These are phyloP conservation scores for Cirrhinus mrigala DNA, from an alignment of 2,797 vertebrate species.

Conservation along the genomic window DNA sequence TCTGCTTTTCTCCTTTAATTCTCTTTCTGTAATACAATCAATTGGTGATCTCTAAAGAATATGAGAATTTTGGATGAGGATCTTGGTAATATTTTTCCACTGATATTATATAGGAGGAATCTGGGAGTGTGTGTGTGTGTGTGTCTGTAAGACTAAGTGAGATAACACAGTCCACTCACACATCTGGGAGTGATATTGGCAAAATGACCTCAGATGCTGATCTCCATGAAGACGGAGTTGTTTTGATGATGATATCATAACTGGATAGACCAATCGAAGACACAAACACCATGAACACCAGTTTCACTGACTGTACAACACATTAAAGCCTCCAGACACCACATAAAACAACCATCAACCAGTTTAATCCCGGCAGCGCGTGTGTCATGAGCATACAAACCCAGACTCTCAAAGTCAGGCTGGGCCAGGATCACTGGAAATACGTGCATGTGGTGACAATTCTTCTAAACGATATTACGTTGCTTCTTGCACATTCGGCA, in stretches of 20 bases:
- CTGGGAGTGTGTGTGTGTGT: slow-evolving; percentile 18
- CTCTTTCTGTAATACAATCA: neutral
- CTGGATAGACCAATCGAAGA: slow-evolving; percentile 17
- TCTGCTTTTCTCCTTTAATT: neutral
- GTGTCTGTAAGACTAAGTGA: neutral
- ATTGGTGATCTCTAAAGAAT: neutral
- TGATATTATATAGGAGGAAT: slow-evolving; percentile 4
- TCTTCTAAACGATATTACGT: neutral
- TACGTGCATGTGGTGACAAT: neutral
- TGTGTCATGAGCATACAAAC: neutral
- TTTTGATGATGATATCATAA: slow-evolving; percentile 54
- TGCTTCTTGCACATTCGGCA: neutral
- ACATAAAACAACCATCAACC: too few species aligned
- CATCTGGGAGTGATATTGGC: slow-evolving; percentile 77
- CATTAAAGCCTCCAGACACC: neutral
- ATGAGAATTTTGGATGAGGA: neutral
- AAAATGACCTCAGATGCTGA: slow-evolving; percentile 72
- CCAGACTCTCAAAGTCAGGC: neutral
- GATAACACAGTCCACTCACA: slow-evolving; percentile 57
- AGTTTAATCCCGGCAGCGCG: neutral
- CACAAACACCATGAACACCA: neutral
- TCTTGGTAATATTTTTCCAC: slow-evolving; percentile 2
- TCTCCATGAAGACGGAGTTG: slow-evolving; percentile 64
- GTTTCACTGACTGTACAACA: neutral
- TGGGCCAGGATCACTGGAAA: neutral